phyloP scores from a whole-genome alignment of 2,113 vertebrate genomes.

The Malurus alboscapulatus region DNA sequence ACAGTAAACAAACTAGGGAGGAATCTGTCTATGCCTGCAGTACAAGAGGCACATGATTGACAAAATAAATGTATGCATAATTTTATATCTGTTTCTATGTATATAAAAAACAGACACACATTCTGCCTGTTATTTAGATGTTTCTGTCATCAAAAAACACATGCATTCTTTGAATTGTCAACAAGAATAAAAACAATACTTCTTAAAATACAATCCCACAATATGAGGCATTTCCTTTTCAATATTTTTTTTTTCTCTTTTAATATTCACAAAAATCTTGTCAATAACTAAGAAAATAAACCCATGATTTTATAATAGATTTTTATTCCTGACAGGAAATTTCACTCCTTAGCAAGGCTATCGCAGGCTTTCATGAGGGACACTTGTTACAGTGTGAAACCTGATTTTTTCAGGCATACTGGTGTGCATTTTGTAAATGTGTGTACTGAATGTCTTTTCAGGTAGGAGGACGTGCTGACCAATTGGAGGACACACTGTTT shows the following conservation, averaged over 20 bases:
- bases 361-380: background rate
- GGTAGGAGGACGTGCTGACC: background rate
- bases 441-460: background rate
- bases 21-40: background rate
- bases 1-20: background rate
- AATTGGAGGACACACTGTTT: background rate
- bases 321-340: background rate
- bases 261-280: background rate
- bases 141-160: background rate
- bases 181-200: background rate
- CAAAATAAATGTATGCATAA: background rate
- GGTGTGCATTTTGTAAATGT: background rate
- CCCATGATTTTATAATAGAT: background rate
- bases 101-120: background rate
- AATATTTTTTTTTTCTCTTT: background rate
- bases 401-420: background rate
- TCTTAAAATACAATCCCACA: background rate
- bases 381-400: background rate
- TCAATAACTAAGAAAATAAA: background rate
- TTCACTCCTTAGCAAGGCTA: background rate
- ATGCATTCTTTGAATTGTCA: background rate
- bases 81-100: no score
- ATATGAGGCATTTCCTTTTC: background rate
- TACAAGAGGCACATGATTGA: background rate
- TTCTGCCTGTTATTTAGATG: background rate